Evolutionary conservation across 2,888 invertebrate genomes (phyloP).

Genomic region (Omphaloscelis lunosa): DNA sequence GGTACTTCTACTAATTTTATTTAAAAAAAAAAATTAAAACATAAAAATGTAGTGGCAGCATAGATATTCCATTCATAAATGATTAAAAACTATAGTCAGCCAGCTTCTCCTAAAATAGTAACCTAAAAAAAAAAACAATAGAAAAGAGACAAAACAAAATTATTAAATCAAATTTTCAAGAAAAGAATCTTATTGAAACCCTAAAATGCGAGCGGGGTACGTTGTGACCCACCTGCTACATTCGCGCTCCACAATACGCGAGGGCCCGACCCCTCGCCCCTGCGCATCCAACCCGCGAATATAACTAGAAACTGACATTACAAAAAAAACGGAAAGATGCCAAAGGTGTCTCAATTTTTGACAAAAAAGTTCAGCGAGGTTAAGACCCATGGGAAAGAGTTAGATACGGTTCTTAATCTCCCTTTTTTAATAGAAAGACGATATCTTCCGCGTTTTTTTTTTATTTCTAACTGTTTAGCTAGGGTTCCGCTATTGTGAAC

Average conservation of each 20-base stretch:
- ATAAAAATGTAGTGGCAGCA: not conserved
- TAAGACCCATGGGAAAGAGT: slow-evolving; percentile 91
- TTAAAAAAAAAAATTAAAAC: not conserved
- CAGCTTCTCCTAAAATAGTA: not conserved
- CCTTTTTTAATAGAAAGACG: slow-evolving; percentile 80
- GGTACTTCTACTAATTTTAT: not conserved
- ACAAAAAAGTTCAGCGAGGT: slow-evolving; percentile 85
- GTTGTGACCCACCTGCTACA: slow-evolving; percentile 88
- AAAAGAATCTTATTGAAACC: slow-evolving; percentile 65
- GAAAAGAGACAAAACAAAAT: slow-evolving; percentile 9
- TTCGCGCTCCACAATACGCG: slow-evolving; percentile 78
- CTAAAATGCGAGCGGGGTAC: slow-evolving; percentile 67
- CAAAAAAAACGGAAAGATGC: slow-evolving; percentile 88
- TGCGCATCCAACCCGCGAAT: slow-evolving; percentile 68
- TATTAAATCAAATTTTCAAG: slow-evolving; percentile 44
- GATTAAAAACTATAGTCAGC: not conserved
- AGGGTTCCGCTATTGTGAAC: slow-evolving; percentile 84
- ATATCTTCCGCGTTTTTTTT: slow-evolving; percentile 85
- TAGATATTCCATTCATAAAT: not conserved
- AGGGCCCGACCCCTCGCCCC: slow-evolving; percentile 85
- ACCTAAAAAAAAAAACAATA: not conserved
- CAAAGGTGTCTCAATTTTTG: slow-evolving; percentile 90
- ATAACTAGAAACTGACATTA: slow-evolving; percentile 79
- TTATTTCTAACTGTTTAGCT: slow-evolving; percentile 82
- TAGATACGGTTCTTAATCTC: slow-evolving; percentile 81